Base-by-base conservation (phyloP, 2,113 vertebrate genomes). In the Centropus unirufus region DNA sequence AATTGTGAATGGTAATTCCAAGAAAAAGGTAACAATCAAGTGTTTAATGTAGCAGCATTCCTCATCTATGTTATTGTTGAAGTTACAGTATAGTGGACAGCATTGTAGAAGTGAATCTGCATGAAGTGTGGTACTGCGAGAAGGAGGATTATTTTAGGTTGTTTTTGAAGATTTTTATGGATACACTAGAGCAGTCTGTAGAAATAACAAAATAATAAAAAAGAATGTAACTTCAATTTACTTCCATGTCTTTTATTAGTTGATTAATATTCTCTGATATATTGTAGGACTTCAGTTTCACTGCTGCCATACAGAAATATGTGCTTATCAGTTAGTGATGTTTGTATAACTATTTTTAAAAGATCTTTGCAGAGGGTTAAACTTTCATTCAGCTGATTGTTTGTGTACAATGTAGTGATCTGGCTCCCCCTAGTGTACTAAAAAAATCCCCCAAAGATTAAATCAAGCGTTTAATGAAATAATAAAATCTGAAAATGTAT, bases 351-450 rank as follows among this genome's bases (percentile, higher is more conserved):
- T 64, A 9, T 76, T 83, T 64, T 55, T 3, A 51, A 32, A 69
- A 63, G 1, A 21, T 46, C 22, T 49, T 69, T 92, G 72, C 26
- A 24, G 32, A 55, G 44, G 13, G 46, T 83, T 91, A 90, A 95
- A 93, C 74, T 62, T 61, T 18, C 36, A 52, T 55, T 8, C 49
- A 79, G 67, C 62, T 96, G 93, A 96, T 96, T 95, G 79, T 95
- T 89, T 52, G 72, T 90, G 90, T 74, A 69, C 96, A 96, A 84
- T 95, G 83, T 97, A 97, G 98, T 88, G 98, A 98, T 98, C 89
- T 97, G 97, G 98, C 98, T 98, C 98, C 98, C 98, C 88, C 98
- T 98, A 98, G 98, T 98, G 98, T 97, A 97, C 97, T 97, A 96
- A 96, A 97, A 95, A 95, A 96, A 86, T 68, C 79, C 79, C 91